Base-by-base conservation (phyloP, 2,113 vertebrate genomes). In the Anolis carolinensis region DNA sequence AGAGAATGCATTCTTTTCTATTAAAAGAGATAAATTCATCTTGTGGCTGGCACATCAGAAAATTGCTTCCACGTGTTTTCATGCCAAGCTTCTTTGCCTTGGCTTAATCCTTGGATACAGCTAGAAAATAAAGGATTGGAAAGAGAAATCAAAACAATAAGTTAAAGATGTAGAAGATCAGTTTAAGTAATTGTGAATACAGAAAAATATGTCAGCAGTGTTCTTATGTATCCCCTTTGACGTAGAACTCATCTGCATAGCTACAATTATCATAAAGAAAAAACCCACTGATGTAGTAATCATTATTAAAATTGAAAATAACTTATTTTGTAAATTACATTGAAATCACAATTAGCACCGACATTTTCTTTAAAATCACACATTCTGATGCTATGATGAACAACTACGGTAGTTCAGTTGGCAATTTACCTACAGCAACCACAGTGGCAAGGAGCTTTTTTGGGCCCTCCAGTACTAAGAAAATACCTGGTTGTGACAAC, bases 71-170 rank as follows among this genome's bases (percentile, higher is more conserved):
- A 44, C 81, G 20, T 70, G n/a, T 77, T 48, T 91, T 97, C 96
- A 99, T 65, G 99, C 99, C 95, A 99, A 96, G 86, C 96, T 98
- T 93, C 98, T 97, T 88, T 99, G 98, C 92, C 98, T 96, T 82
- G 97, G 98, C 94, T 99, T 99, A 96, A 99, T 99, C 95, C 99
- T 97, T 7, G 98, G 99, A 88, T 99, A 99, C 5, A 99, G 95
- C 99, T 99, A 95, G 75, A 94, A 77, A 88, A 32, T 1, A 74
- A 87, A n/a, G 1, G 93, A 67, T 62, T 39, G 87, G 92, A 44
- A 5, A 65, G 21, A 55, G n/a, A 84, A 84, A 82, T 79, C 89
- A 27, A 85, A 88, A 44, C 11, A 90, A 85, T 48, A 39, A 88
- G 83, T 74, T 81, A 23, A 74, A 75, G 11, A 32, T 81, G 62